Evolutionary conservation across 2,888 invertebrate species (phyloP), one percentile per base, ranked within the genome.

Genomic region (Anthophora plumipes): DNA sequence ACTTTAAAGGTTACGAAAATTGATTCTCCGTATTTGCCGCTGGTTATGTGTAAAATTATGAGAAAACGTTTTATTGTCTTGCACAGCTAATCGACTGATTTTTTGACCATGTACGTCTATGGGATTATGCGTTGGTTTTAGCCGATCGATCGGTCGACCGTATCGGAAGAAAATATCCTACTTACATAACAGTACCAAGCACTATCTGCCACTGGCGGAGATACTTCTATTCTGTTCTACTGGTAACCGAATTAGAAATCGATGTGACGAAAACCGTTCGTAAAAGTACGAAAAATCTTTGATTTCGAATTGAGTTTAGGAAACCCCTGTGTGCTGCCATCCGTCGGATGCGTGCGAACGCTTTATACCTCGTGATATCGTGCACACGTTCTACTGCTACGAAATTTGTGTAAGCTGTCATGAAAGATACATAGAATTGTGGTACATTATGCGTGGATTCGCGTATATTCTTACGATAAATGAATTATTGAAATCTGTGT

Each of bases 261-360:
- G 17, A 52, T 1, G 0, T 0, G 0, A 31, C 6, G 1, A 14
- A 20, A 39, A 22, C 43, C n/a, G 2, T 59, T 17, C 12, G 0
- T 1, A 20, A 55, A 4, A 11, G 25, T 22, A 9, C 0, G 17
- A 11, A 66, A 67, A 54, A 66, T 54, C 6, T 0, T 5, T 11
- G 17, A 7, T 11, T 12, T 41, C 22, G 8, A 31, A 14, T 43
- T 9, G 14, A 5, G 31, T 20, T 52, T n/a, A 37, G 11, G 37
- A 9, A 37, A 22, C 37, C 11, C 25, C 0, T 5, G 14, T 0
- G 39, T 9, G 12, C 17, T 9, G 37, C 22, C 17, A 31, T 64
- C 78, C 78, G 78, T 64, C 78, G 78, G 78, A 69, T 22, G 31
- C 41, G 22, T n/a, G 76, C 52, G 39, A 64, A 25, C 39, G 12